These are phyloP conservation scores for Machimus atricapillus DNA, from an alignment of 2,888 invertebrate species.

Conservation along the genomic window DNA sequence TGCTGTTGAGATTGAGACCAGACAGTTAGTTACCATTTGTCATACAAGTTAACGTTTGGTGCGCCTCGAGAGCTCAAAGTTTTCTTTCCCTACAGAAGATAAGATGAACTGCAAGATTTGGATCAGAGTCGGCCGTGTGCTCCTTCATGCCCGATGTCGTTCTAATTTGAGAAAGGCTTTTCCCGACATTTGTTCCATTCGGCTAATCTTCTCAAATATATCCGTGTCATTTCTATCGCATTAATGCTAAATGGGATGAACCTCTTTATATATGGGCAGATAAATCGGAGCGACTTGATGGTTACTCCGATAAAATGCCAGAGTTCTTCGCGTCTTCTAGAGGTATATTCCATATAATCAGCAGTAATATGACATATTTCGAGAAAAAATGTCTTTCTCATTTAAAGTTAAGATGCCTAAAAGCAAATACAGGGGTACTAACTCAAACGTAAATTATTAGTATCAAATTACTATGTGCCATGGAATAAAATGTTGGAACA, in stretches of 20 bases:
- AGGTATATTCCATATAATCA: background rate
- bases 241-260: background rate
- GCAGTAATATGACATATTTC: background rate
- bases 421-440: too few relatives aligned
- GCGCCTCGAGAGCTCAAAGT: background rate
- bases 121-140: background rate
- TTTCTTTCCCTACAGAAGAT: background rate
- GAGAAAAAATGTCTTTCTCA: background rate
- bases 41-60: conserved; percentile 36
- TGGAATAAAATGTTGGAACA: too few relatives aligned
- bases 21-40: conserved; percentile 43
- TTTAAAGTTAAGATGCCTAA: background rate
- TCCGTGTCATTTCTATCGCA: conserved; percentile 2
- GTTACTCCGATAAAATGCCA: background rate
- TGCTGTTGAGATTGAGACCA: conserved; percentile 45
- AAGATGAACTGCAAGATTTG: conserved; percentile 36
- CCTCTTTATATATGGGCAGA: background rate
- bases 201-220: conserved; percentile 4
- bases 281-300: background rate
- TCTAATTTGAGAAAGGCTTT: conserved; percentile 15
- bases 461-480: too few relatives aligned
- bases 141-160: background rate
- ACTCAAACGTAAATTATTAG: too few relatives aligned
- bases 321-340: background rate
- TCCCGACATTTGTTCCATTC: background rate